Conservation (phyloP, 1,140 invertebrate species). For the Tetragnatha versicolor region DNA sequence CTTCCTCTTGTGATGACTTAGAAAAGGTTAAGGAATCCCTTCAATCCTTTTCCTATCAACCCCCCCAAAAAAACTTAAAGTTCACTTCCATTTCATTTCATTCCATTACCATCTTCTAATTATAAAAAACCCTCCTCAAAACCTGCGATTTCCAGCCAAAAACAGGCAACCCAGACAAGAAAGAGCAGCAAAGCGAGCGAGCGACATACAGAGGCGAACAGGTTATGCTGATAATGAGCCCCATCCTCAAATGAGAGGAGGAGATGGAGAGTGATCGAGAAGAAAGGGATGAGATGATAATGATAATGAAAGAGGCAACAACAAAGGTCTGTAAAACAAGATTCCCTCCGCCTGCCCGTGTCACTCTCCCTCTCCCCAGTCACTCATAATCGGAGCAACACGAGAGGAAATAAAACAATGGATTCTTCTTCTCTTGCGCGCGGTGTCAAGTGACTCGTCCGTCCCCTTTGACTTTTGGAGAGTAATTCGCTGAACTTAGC, state of each 20-base stretch:
- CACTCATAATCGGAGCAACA: conserved; percentile 21
- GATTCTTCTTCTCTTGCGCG: not conserved
- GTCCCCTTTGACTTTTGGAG: not conserved
- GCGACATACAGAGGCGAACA: conserved; percentile 10
- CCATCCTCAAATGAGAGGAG: conserved; percentile 26
- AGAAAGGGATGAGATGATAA: not conserved
- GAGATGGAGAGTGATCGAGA: conserved; percentile 24
- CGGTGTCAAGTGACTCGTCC: not conserved
- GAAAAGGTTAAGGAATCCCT: no score
- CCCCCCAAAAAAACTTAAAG: no score
- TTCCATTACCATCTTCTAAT: no score
- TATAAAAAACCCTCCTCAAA: no score
- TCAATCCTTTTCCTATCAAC: no score
- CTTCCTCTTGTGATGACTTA: no score
- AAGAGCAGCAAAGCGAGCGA: no score
- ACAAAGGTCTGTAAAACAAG: not conserved
- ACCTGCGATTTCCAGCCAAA: no score
- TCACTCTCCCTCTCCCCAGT: no score
- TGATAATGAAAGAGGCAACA: not conserved
- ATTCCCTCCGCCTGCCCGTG: conserved; percentile 10
- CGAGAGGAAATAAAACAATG: conserved; percentile 8
- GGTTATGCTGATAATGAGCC: conserved; percentile 37
- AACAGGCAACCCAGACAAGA: no score
- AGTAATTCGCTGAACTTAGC: no score
- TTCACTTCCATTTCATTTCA: no score